Conservation (phyloP, 2,888 invertebrate species). For the Drosophila gaucha region DNA sequence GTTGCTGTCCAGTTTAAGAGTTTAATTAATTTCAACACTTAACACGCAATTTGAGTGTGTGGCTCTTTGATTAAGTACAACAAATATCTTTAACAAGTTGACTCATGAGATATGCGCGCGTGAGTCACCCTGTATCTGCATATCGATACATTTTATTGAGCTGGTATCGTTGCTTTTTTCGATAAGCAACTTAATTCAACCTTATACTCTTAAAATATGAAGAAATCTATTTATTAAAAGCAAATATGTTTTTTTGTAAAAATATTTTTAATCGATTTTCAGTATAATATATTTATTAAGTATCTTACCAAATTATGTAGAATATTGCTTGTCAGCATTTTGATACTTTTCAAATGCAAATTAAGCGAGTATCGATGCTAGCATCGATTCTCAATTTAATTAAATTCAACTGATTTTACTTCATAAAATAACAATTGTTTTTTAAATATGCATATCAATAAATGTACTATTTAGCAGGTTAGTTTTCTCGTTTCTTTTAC, state of each 20-base stretch:
- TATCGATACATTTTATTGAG: constrained; percentile 23
- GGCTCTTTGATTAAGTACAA: constrained; percentile 25
- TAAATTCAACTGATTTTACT: constrained; percentile 1
- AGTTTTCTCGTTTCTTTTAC: background rate
- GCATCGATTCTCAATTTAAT: background rate
- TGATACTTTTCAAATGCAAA: constrained; percentile 16
- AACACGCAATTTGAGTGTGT: constrained; percentile 33
- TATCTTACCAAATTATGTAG: background rate
- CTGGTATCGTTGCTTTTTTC: too few relatives aligned
- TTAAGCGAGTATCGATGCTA: background rate
- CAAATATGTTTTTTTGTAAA: too few relatives aligned
- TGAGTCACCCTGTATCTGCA: constrained; percentile 34
- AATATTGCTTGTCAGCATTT: background rate
- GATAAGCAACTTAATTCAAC: too few relatives aligned
- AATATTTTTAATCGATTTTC: too few relatives aligned
- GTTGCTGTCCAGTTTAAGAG: constrained; percentile 52
- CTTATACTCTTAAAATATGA: too few relatives aligned
- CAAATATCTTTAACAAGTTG: constrained; percentile 43
- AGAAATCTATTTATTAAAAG: too few relatives aligned
- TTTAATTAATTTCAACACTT: constrained; percentile 2
- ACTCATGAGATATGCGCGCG: constrained; percentile 26
- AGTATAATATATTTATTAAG: too few relatives aligned
- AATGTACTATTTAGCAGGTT: background rate
- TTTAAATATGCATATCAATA: background rate
- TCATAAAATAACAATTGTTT: background rate